Evolutionary conservation across 2,888 invertebrate species (phyloP).

Genomic region (Spodoptera littoralis): DNA sequence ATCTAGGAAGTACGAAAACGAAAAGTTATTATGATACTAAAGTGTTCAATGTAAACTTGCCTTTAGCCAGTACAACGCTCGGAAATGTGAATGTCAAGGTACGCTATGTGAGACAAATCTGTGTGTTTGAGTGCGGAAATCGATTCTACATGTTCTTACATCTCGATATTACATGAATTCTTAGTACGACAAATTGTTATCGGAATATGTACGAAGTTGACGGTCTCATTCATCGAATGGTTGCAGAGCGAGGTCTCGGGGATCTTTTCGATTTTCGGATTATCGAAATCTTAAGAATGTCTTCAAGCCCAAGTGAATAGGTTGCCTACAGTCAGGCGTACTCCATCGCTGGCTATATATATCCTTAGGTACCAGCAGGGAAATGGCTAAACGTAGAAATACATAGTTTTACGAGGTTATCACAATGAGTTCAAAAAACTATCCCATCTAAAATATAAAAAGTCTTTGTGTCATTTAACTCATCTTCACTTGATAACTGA

Average conservation of each 20-base stretch:
- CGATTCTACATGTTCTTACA: slow-evolving; percentile 52
- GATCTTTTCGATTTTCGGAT: too few species aligned
- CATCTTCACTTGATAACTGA: slow-evolving; percentile 43
- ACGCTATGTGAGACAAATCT: slow-evolving; percentile 59
- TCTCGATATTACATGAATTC: slow-evolving; percentile 41
- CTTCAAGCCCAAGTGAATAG: too few species aligned
- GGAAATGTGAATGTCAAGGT: slow-evolving; percentile 61
- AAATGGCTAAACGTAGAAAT: too few species aligned
- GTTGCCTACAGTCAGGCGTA: too few species aligned
- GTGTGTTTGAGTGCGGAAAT: slow-evolving; percentile 55
- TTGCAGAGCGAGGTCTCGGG: too few species aligned
- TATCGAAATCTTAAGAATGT: too few species aligned
- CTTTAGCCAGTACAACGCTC: slow-evolving; percentile 49
- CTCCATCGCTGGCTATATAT: not conserved
- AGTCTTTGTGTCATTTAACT: not conserved
- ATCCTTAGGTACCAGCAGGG: too few species aligned
- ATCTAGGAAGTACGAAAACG: too few species aligned
- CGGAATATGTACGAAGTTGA: slow-evolving; percentile 6
- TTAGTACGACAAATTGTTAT: slow-evolving; percentile 29
- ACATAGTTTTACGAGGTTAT: not conserved
- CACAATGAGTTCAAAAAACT: slow-evolving; percentile 1
- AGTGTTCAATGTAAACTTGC: slow-evolving; percentile 22
- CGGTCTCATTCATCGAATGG: too few species aligned
- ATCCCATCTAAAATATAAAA: too few species aligned
- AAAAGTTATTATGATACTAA: slow-evolving; percentile 9